Evolutionary conservation across 2,113 vertebrate genomes (phyloP), one percentile per base, ranked within the genome.

Genomic region (Oryzias curvinotus): DNA sequence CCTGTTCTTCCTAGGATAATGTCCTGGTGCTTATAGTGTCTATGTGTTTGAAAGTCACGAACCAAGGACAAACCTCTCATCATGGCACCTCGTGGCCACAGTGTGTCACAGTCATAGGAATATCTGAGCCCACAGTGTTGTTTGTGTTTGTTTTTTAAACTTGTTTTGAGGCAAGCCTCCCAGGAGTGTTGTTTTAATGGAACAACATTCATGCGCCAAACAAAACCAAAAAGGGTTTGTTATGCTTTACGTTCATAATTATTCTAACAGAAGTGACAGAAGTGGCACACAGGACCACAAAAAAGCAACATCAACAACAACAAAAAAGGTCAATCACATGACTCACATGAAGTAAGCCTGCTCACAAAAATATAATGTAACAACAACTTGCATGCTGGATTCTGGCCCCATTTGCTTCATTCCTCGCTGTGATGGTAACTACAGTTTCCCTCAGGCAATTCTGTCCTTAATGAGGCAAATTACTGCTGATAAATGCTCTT

Each of bases 401-500:
- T 70, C 49, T 52, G 48, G 60, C 53, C 50, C 57, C 56, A 45
- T 65, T 68, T 21, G 19, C 21, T 21, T 18, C 51, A 85, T 86
- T 65, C 82, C 18, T 79, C 78, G 80, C 82, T 71, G 60, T 65
- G 43, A 25, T 66, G 64, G 57, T 80, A 72, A 73, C 57, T 78
- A 71, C 65, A 61, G 73, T 62, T 74, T 48, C 75, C 88, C 80
- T 83, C 59, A 14, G 78, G 81, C 82, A 70, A 68, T 49, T n/a
- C 58, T 84, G 85, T 85, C 86, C 86, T 87, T 80, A 84, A 73
- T 80, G 77, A 87, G 65, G 59, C 78, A 86, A 82, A 84, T 80
- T 62, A 67, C 59, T 87, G 73, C 71, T 81, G 77, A 88, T 85
- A 67, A 77, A 81, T 83, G 79, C 51, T 52, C 42, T 51, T 41